Base-by-base conservation (phyloP, 2,113 vertebrate genomes). In the Perca fluviatilis region DNA sequence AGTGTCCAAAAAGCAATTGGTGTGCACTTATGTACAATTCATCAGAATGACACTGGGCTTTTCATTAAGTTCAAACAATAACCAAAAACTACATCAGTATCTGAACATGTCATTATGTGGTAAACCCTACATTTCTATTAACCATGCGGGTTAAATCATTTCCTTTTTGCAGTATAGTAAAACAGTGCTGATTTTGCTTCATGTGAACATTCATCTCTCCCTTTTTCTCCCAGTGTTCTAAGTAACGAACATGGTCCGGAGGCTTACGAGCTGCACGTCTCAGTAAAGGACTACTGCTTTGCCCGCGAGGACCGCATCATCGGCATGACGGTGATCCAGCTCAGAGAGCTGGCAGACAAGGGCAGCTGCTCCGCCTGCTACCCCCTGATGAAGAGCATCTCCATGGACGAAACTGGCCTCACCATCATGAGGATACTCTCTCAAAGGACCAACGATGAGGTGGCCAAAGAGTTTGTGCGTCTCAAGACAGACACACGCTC, bases 231-330 rank as follows among this genome's bases (percentile, higher is more conserved):
- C 94, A 99, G 98, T 80, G 75, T 96, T 86, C 95, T 99, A 86
- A 96, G 97, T 79, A 97, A 95, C 0, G 97, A 98, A 81, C 97
- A 97, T 2, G 96, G 93, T n/a, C 96, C 97, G 0, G 96, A 96
- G 71, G 94, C 94, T 82, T 99, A 98, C 7, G 98, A 99, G 82
- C 96, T 99, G 36, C 98, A 99, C 86, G 85, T 99, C 18, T 97
- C 97, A 0, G 97, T 99, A 82, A 99, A 99, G 85, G 98, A 99
- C 92, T 99, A 99, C 93, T 99, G 98, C 95, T 99, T 99, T 11
- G 98, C 98, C 18, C 94, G 98, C 0, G 98, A 99, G 82, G 98
- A 99, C 80, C 96, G 97, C 46, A 18, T 98, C 58, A 95, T 99
- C 0, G 98, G 98, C 71, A 97, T 99, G 97, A 95, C 97, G 0